A percentile compares a stretch with the other conserved stretches of the same genome.
phyloP scores from a whole-genome alignment of 2,797 vertebrate species.

The Smutsia gigantea region DNA sequence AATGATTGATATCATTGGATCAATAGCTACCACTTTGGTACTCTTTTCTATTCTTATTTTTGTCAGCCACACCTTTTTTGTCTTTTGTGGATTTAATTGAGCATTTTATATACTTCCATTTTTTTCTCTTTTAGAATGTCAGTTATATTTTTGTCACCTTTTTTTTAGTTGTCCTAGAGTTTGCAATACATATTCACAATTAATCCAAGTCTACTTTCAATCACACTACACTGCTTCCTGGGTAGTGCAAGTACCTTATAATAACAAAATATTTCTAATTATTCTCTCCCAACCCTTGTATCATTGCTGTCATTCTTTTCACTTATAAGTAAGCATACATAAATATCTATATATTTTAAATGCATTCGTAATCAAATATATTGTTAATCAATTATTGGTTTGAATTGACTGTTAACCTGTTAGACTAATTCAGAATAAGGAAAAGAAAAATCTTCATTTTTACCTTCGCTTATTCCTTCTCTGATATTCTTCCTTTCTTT shows the following conservation, averaged over 20 bases:
- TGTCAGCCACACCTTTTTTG: background rate
- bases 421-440: background rate
- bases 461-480: background rate
- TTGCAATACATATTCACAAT: background rate
- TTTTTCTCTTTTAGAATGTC: background rate
- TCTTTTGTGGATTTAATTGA: background rate
- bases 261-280: background rate
- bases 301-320: background rate
- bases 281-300: background rate
- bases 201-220: background rate
- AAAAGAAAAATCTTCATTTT: background rate
- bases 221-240: background rate
- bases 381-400: background rate
- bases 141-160: background rate
- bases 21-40: background rate
- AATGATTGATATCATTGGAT: background rate
- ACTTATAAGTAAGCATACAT: background rate
- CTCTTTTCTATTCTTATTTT: background rate
- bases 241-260: background rate
- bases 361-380: background rate
- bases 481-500: background rate
- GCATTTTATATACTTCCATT: background rate
- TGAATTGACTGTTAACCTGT: background rate
- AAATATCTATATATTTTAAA: background rate
- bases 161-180: background rate